A percentile compares a stretch with the other conserved stretches of the same genome.
These are phyloP conservation scores for Blera fallax DNA, from an alignment of 2,888 invertebrate genomes.

Conservation along the genomic window DNA sequence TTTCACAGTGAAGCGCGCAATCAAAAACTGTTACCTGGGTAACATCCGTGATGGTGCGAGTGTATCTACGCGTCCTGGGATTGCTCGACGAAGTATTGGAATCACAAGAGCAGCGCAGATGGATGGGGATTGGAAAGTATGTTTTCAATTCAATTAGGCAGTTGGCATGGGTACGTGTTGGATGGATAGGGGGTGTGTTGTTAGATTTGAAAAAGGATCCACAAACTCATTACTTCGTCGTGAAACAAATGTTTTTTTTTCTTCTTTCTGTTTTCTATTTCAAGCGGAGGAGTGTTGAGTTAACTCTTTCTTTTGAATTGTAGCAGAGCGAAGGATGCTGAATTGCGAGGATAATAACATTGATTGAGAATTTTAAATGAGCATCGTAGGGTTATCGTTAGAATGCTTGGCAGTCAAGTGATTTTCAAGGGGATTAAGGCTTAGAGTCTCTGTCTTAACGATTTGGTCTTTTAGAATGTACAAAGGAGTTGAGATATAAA, in stretches of 20 bases:
- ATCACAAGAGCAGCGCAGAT: slow-evolving; percentile 3
- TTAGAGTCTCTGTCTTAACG: too few species aligned
- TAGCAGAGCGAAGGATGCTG: neutral
- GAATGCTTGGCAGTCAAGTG: too few species aligned
- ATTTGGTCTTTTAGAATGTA: too few species aligned
- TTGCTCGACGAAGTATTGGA: slow-evolving; percentile 5
- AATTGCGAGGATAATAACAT: too few species aligned
- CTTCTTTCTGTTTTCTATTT: slow-evolving; percentile 29
- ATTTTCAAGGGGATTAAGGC: too few species aligned
- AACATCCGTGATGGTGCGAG: slow-evolving; percentile 3
- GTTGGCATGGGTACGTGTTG: slow-evolving; percentile 59
- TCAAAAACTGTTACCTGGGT: slow-evolving; percentile 63
- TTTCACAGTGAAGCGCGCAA: slow-evolving; percentile 65
- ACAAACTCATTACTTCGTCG: slow-evolving; percentile 40
- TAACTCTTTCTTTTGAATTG: slow-evolving; percentile 17
- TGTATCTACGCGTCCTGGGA: neutral
- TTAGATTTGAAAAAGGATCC: slow-evolving; percentile 44
- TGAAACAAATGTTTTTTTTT: slow-evolving; percentile 4
- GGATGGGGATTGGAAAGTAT: slow-evolving; percentile 20
- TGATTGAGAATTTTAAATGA: too few species aligned
- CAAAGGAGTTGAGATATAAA: too few species aligned
- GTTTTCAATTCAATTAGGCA: slow-evolving; percentile 66
- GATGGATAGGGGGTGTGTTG: neutral
- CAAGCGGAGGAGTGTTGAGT: neutral
- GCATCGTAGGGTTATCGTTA: too few species aligned